These are phyloP conservation scores for Mechanitis mazaeus DNA, from an alignment of 2,888 invertebrate species.

Conservation along the genomic window DNA sequence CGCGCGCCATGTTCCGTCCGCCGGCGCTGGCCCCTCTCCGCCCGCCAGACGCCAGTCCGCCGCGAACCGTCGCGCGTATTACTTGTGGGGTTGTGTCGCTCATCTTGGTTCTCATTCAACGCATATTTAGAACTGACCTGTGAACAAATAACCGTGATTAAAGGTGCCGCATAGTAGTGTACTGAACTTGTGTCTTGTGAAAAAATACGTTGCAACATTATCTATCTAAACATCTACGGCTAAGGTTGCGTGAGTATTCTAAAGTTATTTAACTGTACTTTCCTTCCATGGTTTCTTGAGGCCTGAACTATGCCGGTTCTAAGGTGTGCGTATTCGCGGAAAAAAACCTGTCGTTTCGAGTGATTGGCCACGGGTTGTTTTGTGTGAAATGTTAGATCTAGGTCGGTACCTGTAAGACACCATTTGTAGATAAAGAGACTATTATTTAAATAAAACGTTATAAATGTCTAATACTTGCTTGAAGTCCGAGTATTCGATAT, in stretches of 20 bases:
- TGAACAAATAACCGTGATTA: constrained; percentile 46
- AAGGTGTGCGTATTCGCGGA: constrained; percentile 57
- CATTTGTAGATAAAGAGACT: constrained; percentile 7
- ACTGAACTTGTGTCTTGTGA: constrained; percentile 45
- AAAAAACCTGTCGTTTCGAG: constrained; percentile 53
- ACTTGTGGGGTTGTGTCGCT: constrained; percentile 30
- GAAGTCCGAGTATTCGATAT: not conserved
- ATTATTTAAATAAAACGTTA: constrained; percentile 1
- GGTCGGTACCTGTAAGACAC: constrained; percentile 36
- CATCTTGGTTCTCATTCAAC: constrained; percentile 33
- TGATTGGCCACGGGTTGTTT: constrained; percentile 42
- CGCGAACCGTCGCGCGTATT: constrained; percentile 47
- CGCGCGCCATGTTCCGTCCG: constrained; percentile 38
- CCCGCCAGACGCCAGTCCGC: constrained; percentile 46
- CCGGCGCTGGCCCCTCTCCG: constrained; percentile 26
- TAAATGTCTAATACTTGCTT: not conserved
- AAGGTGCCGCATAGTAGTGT: constrained; percentile 50
- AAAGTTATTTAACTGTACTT: constrained; percentile 69
- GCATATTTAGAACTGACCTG: constrained; percentile 48
- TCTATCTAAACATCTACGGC: constrained; percentile 50
- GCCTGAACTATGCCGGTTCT: constrained; percentile 48
- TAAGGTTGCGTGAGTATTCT: constrained; percentile 59
- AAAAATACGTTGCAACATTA: constrained; percentile 39
- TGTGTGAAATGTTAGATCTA: constrained; percentile 40
- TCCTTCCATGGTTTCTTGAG: constrained; percentile 53